These are phyloP conservation scores for Pogonomyrmex californicus DNA, from an alignment of 1,140 invertebrate species.

Conservation along the genomic window DNA sequence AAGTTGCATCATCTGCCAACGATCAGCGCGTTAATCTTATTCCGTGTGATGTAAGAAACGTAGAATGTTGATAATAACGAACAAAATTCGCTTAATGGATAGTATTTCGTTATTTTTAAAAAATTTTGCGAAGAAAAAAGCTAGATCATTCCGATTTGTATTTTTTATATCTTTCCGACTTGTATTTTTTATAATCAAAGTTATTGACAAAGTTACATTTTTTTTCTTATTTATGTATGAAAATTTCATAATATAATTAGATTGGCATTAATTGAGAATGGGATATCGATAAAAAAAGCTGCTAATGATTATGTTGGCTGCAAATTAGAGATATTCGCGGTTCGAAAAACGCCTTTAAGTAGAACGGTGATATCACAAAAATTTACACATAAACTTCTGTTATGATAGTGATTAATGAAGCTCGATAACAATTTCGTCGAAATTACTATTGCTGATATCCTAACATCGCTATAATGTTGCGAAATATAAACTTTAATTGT, in stretches of 20 bases:
- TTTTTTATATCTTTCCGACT: background rate
- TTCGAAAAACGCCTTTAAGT: slow-evolving; percentile 10
- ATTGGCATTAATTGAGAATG: background rate
- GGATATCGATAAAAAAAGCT: background rate
- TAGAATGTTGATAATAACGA: background rate
- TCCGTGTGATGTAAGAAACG: slow-evolving; percentile 25
- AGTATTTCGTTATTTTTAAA: background rate
- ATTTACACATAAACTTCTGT: slow-evolving; percentile 29
- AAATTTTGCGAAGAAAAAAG: background rate
- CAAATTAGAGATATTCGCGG: background rate
- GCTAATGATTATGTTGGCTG: slow-evolving; percentile 15
- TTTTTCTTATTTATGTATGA: background rate
- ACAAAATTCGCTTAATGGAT: background rate
- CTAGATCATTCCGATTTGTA: background rate
- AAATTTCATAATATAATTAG: background rate
- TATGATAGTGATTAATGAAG: slow-evolving; percentile 12
- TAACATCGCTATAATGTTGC: slow-evolving; percentile 50
- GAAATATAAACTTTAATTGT: slow-evolving; percentile 68
- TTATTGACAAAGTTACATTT: slow-evolving; percentile 26
- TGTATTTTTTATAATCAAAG: background rate
- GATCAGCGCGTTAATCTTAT: slow-evolving; percentile 15
- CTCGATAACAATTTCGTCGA: background rate
- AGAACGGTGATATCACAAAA: background rate
- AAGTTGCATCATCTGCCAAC: slow-evolving; percentile 31
- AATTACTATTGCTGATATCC: slow-evolving; percentile 25